These are phyloP conservation scores for Argyresthia albistria DNA, from an alignment of 2,888 invertebrate genomes.

Conservation along the genomic window DNA sequence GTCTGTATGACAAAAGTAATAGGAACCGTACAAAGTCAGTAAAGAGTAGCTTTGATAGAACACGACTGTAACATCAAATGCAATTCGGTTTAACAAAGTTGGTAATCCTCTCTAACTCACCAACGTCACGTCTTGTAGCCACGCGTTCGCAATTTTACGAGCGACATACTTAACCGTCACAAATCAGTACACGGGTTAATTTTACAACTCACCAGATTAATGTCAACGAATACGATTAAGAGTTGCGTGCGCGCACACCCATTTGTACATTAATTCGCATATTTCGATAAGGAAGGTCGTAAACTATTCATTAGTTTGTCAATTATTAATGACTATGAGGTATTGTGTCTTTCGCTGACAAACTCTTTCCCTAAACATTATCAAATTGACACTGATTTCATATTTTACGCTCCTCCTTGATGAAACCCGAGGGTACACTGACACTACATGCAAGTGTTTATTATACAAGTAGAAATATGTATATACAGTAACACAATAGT, in stretches of 20 bases:
- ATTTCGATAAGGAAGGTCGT: too few species aligned
- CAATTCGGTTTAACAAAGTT: conserved; percentile 10
- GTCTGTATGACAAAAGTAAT: too few species aligned
- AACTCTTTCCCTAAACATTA: too few species aligned
- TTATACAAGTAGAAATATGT: not conserved
- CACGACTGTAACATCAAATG: too few species aligned
- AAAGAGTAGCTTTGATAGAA: too few species aligned
- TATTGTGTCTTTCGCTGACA: too few species aligned
- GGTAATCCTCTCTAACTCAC: conserved; percentile 42
- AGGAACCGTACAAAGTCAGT: too few species aligned
- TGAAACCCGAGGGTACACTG: not conserved
- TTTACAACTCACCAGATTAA: conserved; percentile 54
- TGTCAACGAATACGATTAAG: conserved; percentile 15
- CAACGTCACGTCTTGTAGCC: conserved; percentile 39
- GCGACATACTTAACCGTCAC: conserved; percentile 11
- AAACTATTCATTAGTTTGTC: too few species aligned
- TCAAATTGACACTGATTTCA: too few species aligned
- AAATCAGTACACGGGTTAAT: conserved; percentile 19
- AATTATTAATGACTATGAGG: too few species aligned
- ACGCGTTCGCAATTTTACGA: conserved; percentile 32
- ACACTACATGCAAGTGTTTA: not conserved
- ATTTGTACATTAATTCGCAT: not conserved
- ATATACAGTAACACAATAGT: not conserved
- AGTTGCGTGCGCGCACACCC: not conserved
- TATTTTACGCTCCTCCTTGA: too few species aligned